Percentiles rank a stretch among this genome's conserved stretches.
Conservation (phyloP, 2,888 invertebrate genomes). For the Nebria brevicollis region DNA sequence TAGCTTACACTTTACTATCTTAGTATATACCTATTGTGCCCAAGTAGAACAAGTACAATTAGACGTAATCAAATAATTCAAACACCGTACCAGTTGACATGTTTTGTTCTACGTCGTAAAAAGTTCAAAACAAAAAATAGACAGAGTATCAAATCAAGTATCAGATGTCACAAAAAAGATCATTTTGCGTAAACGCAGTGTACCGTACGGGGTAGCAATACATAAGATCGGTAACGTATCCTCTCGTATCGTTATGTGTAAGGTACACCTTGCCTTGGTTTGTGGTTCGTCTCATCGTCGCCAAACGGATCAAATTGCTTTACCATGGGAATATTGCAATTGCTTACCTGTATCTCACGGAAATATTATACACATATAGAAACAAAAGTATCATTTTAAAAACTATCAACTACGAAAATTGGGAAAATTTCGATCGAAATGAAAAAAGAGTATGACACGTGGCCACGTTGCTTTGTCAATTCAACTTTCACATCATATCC, state of each 20-base stretch:
- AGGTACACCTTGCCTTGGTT: constrained; percentile 15
- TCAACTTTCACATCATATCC: not conserved
- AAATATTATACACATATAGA: not conserved
- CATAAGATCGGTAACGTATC: constrained; percentile 18
- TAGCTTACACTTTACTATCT: not conserved
- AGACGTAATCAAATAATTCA: too few relatives aligned
- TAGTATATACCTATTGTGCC: not conserved
- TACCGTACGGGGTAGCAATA: not conserved
- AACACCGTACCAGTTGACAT: too few relatives aligned
- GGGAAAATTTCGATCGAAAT: too few relatives aligned
- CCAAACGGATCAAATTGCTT: constrained; percentile 5
- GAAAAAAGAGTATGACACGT: too few relatives aligned
- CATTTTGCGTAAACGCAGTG: not conserved
- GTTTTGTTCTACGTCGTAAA: not conserved
- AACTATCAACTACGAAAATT: too few relatives aligned
- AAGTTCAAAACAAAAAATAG: constrained; percentile 3
- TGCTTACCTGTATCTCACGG: constrained; percentile 18
- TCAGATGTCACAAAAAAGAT: not conserved
- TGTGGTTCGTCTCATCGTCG: constrained; percentile 19
- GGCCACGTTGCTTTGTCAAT: not conserved
- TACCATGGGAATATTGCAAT: constrained; percentile 2
- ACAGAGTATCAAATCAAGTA: constrained; percentile 11
- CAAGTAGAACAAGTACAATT: too few relatives aligned
- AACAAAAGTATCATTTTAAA: too few relatives aligned
- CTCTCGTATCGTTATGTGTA: constrained; percentile 5